phyloP scores from a whole-genome alignment of 2,113 vertebrate species.

The Ibidorhyncha struthersii region DNA sequence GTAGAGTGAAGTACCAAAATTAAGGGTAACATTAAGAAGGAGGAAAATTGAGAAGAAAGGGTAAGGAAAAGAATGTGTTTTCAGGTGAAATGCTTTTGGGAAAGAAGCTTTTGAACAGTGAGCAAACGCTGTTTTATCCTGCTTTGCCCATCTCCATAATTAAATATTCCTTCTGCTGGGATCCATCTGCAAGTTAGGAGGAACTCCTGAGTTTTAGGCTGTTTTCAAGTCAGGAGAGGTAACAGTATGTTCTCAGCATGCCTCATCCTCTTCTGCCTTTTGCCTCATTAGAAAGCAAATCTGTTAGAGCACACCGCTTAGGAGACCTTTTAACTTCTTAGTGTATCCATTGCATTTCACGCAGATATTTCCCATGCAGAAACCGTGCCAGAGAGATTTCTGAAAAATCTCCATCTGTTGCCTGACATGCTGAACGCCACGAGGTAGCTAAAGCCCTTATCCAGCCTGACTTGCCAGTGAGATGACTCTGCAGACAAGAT shows the following conservation, averaged over 20 bases:
- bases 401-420: conserved; percentile 22
- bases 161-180: not conserved
- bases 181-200: not conserved
- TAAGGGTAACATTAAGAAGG: not conserved
- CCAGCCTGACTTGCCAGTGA: not conserved
- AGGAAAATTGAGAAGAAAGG: not conserved
- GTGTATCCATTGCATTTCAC: not conserved
- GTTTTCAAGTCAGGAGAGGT: not conserved
- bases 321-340: not conserved
- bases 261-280: not conserved
- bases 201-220: not conserved
- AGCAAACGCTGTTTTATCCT: not conserved
- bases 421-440: not conserved
- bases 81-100: not conserved
- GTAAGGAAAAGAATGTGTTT: not conserved
- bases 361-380: not conserved
- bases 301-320: not conserved
- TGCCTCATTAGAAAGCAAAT: not conserved
- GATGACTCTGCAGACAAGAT: not conserved
- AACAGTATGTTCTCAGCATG: not conserved
- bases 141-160: not conserved
- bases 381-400: not conserved
- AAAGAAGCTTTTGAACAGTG: not conserved
- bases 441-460: not conserved
- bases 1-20: not conserved